Percentiles rank a stretch among this genome's conserved stretches.
Evolutionary conservation across 1,140 invertebrate species (phyloP).

Genomic region (roundworm (Caenorhabditis elegans)): DNA sequence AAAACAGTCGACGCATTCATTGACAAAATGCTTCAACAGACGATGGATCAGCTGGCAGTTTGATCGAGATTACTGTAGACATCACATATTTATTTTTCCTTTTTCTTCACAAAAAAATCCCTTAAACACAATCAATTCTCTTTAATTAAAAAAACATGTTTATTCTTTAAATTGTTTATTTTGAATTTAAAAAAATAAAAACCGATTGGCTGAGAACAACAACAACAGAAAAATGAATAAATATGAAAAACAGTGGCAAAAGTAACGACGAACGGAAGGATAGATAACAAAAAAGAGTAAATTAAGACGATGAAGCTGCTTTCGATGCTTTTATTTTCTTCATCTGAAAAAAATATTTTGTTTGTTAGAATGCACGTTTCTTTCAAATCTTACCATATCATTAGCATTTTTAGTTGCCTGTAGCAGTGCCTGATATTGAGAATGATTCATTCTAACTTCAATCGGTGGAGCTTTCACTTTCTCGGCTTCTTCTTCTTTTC

Average conservation of each 20-base stretch:
- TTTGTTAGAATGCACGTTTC: too few species aligned
- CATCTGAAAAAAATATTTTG: neutral
- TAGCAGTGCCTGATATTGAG: neutral
- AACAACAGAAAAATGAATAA: too few species aligned
- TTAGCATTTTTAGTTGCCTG: neutral
- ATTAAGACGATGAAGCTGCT: neutral
- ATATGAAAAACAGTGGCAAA: too few species aligned
- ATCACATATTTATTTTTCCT: neutral
- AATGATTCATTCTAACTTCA: neutral
- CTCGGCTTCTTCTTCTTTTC: neutral
- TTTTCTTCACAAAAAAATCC: too few species aligned
- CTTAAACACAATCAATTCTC: too few species aligned
- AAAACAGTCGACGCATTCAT: constrained; percentile 20
- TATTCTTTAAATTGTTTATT: too few species aligned
- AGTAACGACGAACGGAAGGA: neutral
- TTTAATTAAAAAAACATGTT: too few species aligned
- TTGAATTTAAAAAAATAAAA: too few species aligned
- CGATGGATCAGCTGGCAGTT: constrained; percentile 14
- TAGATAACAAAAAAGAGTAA: neutral
- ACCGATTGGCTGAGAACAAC: too few species aligned
- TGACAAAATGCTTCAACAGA: constrained; percentile 16
- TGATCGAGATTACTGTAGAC: neutral
- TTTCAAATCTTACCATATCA: neutral
- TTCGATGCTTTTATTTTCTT: neutral
- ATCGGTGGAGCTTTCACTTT: neutral